These are phyloP conservation scores for Trissolcus brochymenae DNA, from an alignment of 2,888 invertebrate genomes.

Conservation along the genomic window DNA sequence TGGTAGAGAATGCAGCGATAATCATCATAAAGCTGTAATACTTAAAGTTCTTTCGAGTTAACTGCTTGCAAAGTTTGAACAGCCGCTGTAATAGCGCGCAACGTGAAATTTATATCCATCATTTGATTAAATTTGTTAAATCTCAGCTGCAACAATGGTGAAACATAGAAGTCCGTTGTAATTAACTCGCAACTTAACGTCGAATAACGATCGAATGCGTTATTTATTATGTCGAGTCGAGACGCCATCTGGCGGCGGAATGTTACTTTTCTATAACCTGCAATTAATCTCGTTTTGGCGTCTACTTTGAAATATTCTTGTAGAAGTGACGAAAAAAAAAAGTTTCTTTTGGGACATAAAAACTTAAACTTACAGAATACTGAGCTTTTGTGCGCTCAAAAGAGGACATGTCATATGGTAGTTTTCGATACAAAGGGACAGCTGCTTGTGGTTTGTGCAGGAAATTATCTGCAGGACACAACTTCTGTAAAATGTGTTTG, in stretches of 20 bases:
- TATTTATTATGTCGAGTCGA: slow-evolving; percentile 41
- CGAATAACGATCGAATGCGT: slow-evolving; percentile 42
- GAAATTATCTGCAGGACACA: slow-evolving; percentile 49
- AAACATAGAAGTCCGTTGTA: slow-evolving; percentile 29
- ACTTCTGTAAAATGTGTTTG: slow-evolving; percentile 43
- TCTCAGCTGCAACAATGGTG: slow-evolving; percentile 12
- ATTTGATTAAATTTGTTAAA: slow-evolving; percentile 35
- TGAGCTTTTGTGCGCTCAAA: not conserved
- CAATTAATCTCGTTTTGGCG: slow-evolving; percentile 43
- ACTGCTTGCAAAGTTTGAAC: slow-evolving; percentile 26
- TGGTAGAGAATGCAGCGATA: slow-evolving; percentile 5
- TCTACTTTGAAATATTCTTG: slow-evolving; percentile 14
- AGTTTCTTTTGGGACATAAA: no score
- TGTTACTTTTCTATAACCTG: slow-evolving; percentile 29
- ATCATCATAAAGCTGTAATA: slow-evolving; percentile 23
- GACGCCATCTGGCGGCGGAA: slow-evolving; percentile 35
- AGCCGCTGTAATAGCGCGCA: slow-evolving; percentile 14
- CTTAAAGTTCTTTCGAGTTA: slow-evolving; percentile 28
- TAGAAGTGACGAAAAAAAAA: no score
- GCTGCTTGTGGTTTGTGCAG: slow-evolving; percentile 44
- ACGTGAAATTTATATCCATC: slow-evolving; percentile 27
- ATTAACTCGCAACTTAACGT: slow-evolving; percentile 39
- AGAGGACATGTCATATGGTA: no score
- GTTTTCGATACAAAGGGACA: no score
- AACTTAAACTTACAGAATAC: no score